phyloP scores from a whole-genome alignment of 2,888 invertebrate species.

The Tinea semifulvella region DNA sequence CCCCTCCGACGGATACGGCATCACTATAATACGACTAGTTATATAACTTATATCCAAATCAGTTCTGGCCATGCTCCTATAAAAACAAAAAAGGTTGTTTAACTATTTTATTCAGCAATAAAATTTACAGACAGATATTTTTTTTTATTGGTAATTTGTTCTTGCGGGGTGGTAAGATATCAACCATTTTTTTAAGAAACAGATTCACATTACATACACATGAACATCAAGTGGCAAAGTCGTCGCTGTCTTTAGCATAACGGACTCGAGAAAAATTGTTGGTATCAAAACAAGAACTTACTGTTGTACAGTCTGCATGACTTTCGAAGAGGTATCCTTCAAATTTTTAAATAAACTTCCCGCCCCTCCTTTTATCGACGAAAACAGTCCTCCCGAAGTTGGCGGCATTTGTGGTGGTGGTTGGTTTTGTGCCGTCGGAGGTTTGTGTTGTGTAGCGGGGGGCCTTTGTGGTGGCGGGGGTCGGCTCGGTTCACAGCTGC shows the following conservation, averaged over 20 bases:
- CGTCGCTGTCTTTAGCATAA: too few species aligned
- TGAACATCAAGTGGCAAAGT: too few species aligned
- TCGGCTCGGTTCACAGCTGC: conserved; percentile 34
- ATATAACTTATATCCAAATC: conserved; percentile 94
- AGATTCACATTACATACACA: too few species aligned
- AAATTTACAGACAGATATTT: too few species aligned
- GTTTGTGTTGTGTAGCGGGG: conserved; percentile 29
- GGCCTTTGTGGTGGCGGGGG: conserved; percentile 30
- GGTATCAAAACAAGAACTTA: conserved; percentile 55
- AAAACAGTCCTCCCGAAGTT: conserved; percentile 70
- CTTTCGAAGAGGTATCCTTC: conserved; percentile 95
- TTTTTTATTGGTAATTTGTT: too few species aligned
- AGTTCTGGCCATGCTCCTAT: conserved; percentile 80
- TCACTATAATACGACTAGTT: conserved; percentile 89
- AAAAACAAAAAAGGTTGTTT: conserved; percentile 28
- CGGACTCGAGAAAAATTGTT: too few species aligned
- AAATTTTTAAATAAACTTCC: conserved; percentile 92
- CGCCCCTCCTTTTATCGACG: conserved; percentile 91
- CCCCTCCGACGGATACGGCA: conserved; percentile 96
- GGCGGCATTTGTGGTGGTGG: conserved; percentile 31
- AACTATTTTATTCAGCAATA: too few species aligned
- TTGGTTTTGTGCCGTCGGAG: conserved; percentile 38
- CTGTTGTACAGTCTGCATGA: conserved; percentile 96
- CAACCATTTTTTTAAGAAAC: too few species aligned
- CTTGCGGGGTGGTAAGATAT: too few species aligned